Percentiles rank a stretch among this genome's conserved stretches.
Conservation (phyloP, 2,113 vertebrate genomes). For the Ahaetulla prasina region DNA sequence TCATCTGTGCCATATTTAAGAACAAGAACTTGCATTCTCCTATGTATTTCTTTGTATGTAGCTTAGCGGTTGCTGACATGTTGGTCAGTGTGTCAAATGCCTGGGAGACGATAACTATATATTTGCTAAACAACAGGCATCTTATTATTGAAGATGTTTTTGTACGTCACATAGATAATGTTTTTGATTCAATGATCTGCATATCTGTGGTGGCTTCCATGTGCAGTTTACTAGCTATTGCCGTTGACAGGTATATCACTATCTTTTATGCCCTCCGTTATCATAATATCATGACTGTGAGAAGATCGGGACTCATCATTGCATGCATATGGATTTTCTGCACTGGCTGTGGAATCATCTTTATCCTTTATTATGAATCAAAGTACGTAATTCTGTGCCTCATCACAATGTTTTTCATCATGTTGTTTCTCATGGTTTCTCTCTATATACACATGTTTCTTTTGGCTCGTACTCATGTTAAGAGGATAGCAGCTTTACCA, state of each 20-base stretch:
- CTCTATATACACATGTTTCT: conserved; percentile 97
- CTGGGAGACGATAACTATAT: conserved; percentile 92
- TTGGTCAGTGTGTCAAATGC: conserved; percentile 91
- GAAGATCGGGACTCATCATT: conserved; percentile 80
- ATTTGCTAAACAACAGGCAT: conserved; percentile 84
- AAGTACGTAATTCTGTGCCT: conserved; percentile 88
- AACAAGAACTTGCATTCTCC: conserved; percentile 96
- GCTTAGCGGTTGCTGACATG: conserved; percentile 93
- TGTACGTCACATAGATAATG: conserved; percentile 88
- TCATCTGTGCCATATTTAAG: conserved; percentile 86
- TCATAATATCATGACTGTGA: conserved; percentile 90
- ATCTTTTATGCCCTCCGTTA: conserved; percentile 94
- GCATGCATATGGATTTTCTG: conserved; percentile 90
- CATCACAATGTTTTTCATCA: conserved; percentile 91
- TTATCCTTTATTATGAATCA: conserved; percentile 91
- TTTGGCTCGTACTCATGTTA: conserved; percentile 85
- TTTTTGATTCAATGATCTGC: conserved; percentile 96
- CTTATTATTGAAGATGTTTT: conserved; percentile 85
- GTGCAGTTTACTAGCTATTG: conserved; percentile 92
- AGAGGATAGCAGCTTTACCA: conserved; percentile 82
- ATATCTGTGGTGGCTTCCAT: conserved; percentile 96
- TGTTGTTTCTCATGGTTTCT: conserved; percentile 90
- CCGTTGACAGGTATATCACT: conserved; percentile 90
- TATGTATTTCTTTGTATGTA: conserved; percentile 97
- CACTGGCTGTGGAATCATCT: conserved; percentile 87